Base-by-base conservation (phyloP, 2,113 vertebrate species). In the Eretmochelys imbricata region DNA sequence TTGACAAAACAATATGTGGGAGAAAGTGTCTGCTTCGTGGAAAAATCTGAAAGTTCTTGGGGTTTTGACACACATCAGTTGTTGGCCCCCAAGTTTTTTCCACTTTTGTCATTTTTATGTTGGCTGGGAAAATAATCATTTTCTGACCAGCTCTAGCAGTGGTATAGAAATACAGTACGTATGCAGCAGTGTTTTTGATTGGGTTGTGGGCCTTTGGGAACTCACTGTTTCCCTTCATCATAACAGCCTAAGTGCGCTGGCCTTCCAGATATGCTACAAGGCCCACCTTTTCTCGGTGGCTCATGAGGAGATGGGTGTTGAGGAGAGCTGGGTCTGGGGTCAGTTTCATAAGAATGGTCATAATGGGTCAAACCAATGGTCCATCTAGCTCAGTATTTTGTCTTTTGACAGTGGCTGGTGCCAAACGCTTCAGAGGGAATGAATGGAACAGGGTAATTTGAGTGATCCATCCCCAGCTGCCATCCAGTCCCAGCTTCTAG, bases 141-240 rank as follows among this genome's bases (percentile, higher is more conserved):
- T 4, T 54, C 5, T n/a, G 76, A 72, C 25, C 42, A 83, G 35
- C 49, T 55, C 29, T 5, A 11, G 0, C 29, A 38, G 19, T 83
- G 69, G 14, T 42, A 20, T 9, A 54, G 72, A 24, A 84, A 20
- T 4, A 31, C 0, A 4, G 35, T 1, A 1, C 2, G 6, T 2
- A 2, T 9, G 42, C 31, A 92, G 11, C 1, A 2, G 88, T 38
- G 27, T 6, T 6, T 82, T 80, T 0, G 0, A 22, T 35, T 35
- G 31, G 62, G 62, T 35, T 1, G 0, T 13, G 51, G 54, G 4
- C 5, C n/a, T 42, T 38, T 75, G 72, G 72, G 69, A 91, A 76
- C n/a, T 27, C 1, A 0, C 25, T 84, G 0, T 0, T 25, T 65
- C 16, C 27, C 57, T 35, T 57, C 3, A 4, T 75, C 0, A 0